phyloP scores from a whole-genome alignment of 2,797 vertebrate genomes.

The Australoheros facetus region DNA sequence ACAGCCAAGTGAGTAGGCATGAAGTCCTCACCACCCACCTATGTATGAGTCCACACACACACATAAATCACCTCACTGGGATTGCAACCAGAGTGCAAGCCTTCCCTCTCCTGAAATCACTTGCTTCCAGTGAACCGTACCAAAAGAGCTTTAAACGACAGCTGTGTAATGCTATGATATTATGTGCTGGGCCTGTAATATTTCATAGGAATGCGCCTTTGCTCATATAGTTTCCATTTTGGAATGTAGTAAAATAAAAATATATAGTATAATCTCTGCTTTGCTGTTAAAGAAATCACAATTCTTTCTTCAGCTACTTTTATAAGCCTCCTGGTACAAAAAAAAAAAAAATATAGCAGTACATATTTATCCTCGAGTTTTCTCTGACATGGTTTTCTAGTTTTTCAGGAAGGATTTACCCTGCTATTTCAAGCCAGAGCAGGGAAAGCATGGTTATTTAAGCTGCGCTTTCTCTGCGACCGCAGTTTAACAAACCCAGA shows the following conservation, averaged over 20 bases:
- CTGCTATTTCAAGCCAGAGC: constrained; percentile 32
- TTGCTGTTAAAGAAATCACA: neutral
- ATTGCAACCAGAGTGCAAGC: constrained; percentile 4
- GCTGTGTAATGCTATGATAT: neutral
- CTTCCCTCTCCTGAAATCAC: constrained; percentile 17
- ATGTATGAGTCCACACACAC: neutral
- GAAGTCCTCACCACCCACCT: constrained; percentile 16
- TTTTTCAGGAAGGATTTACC: constrained; percentile 40
- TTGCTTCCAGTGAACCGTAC: constrained; percentile 6
- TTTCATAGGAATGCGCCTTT: neutral
- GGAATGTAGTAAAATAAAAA: neutral
- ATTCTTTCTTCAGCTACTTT: neutral
- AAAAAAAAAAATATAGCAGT: neutral
- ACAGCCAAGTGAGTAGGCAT: constrained; percentile 23
- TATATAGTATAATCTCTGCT: neutral
- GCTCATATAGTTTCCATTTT: neutral
- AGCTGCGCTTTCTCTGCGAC: constrained; percentile 18
- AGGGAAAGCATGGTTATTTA: constrained; percentile 8
- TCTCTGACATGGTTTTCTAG: constrained; percentile 24
- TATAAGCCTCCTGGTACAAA: neutral
- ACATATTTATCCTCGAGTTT: constrained; percentile 7
- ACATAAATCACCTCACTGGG: constrained; percentile 22
- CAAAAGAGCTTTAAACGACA: neutral
- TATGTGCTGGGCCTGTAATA: neutral
- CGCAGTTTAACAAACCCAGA: constrained; percentile 52